A percentile compares a stretch with the other conserved stretches of the same genome.
phyloP scores from a whole-genome alignment of 1,140 invertebrate species.

The Augochlora pura region DNA sequence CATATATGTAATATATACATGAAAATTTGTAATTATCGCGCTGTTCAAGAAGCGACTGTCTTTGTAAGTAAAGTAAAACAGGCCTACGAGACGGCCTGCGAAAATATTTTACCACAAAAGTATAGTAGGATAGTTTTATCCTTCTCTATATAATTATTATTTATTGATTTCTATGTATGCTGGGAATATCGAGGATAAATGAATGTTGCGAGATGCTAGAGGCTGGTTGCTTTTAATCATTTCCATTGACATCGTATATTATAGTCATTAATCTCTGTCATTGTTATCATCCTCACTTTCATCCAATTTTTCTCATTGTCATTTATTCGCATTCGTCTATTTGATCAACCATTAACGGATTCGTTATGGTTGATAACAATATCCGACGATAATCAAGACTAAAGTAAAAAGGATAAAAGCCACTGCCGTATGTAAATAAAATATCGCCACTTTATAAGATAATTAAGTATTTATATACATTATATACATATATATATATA shows the following conservation, averaged over 20 bases:
- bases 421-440: constrained; percentile 71
- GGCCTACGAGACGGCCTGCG: constrained; percentile 63
- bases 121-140: constrained; percentile 72
- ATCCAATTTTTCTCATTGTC: constrained; percentile 5
- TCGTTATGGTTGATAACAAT: constrained; percentile 44
- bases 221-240: constrained; percentile 51
- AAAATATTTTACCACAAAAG: constrained; percentile 77
- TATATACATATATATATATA: constrained; percentile 31
- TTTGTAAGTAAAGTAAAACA: constrained; percentile 42
- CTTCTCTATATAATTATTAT: constrained; percentile 72
- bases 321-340: constrained; percentile 17
- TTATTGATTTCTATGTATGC: constrained; percentile 67
- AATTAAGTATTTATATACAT: constrained; percentile 74
- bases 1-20: constrained; percentile 36
- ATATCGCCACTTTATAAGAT: constrained; percentile 67
- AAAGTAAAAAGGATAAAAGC: constrained; percentile 26
- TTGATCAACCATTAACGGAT: constrained; percentile 45
- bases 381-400: constrained; percentile 28
- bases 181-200: constrained; percentile 46
- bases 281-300: constrained; percentile 12
- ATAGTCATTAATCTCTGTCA: constrained; percentile 15
- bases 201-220: constrained; percentile 53
- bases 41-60: constrained; percentile 24
- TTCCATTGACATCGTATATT: constrained; percentile 7
- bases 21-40: constrained; percentile 53